Base-by-base conservation (phyloP, 2,888 invertebrate genomes). In the Linyphia triangularis region DNA sequence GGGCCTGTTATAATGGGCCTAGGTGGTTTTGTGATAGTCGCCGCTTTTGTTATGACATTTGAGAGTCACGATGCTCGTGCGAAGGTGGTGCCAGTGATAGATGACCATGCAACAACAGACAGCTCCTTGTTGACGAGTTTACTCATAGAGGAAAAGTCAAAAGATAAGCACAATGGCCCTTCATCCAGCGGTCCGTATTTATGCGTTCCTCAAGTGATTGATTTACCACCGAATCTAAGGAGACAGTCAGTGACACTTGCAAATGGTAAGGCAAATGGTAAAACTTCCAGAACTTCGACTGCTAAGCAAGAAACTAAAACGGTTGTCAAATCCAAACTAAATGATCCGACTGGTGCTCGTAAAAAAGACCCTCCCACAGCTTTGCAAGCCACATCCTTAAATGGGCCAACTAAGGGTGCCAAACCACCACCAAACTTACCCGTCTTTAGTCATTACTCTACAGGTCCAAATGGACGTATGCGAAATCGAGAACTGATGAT, bases 1-100 rank as follows among this genome's bases (percentile, higher is more conserved):
- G 99, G 99, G 0, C 99, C 99, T 1, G 97, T 98, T 90, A 96
- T 99, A 78, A 99, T 99, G 98, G 99, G 99, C 37, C 96, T 98
- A 89, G 98, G 99, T 93, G 97, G 97, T 57, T 99, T 99, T 93
- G 97, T 98, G 91, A 97, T 99, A 59, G 98, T 99, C 26, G 97
- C 98, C 37, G 98, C 98, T 0, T 98, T 98, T 92, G 99, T 99
- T 78, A 97, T 99, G 96, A 99, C 98, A n/a, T 98, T 99, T 92
- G 99, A 99, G 92, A 97, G 98, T 0, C 95, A 98, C 2, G 99
- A 99, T 93, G 97, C 97, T 89, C 93, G 98, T 0, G 97, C 98
- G 1, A 96, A 96, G 93, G 97, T 98, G 78, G 96, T 97, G 19
- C 97, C 97, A 0, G 96, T 89, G 59, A 84, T 73, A 22, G 89